Percentiles rank a stretch among this genome's conserved stretches.
Evolutionary conservation across 2,888 invertebrate species (phyloP).

Genomic region (Tenthredo livida): DNA sequence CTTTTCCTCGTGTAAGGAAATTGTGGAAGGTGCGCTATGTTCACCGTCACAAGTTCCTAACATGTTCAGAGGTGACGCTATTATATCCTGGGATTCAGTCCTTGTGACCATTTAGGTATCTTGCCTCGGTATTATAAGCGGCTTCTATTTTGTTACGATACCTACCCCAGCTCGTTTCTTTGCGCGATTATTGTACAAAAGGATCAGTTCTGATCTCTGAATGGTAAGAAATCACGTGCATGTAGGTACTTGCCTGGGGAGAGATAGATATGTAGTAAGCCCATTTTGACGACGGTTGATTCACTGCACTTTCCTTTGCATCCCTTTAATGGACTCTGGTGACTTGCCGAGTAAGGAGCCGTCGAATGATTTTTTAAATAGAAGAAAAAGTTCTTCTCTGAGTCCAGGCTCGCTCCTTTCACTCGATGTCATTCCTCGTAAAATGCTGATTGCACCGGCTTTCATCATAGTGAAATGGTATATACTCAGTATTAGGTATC

Average conservation of each 20-base stretch:
- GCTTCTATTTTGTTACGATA: conserved; percentile 29
- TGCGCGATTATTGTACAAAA: conserved; percentile 11
- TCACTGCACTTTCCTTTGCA: conserved; percentile 45
- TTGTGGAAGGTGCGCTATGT: conserved; percentile 9
- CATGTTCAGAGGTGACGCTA: conserved; percentile 12
- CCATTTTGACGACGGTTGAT: conserved; percentile 43
- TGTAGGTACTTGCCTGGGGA: not conserved
- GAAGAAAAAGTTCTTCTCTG: not conserved
- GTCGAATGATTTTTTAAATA: conserved; percentile 17
- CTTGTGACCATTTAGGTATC: conserved; percentile 14
- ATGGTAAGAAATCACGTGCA: conserved; percentile 34
- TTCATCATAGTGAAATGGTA: conserved; percentile 10
- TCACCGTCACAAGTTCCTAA: conserved; percentile 11
- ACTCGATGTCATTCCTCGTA: conserved; percentile 14
- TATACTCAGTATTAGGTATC: not conserved
- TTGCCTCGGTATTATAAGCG: not conserved
- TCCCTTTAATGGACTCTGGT: conserved; percentile 37
- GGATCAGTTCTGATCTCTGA: conserved; percentile 23
- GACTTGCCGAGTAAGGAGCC: conserved; percentile 27
- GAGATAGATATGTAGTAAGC: not conserved
- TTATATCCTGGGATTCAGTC: not conserved
- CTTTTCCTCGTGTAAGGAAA: conserved; percentile 19
- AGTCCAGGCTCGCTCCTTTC: conserved; percentile 41
- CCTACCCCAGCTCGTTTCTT: conserved; percentile 4
- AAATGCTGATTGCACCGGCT: conserved; percentile 16